Evolutionary conservation across 2,888 invertebrate species (phyloP), one percentile per base, ranked within the genome.

Genomic region (Neocrepidodera transversa): DNA sequence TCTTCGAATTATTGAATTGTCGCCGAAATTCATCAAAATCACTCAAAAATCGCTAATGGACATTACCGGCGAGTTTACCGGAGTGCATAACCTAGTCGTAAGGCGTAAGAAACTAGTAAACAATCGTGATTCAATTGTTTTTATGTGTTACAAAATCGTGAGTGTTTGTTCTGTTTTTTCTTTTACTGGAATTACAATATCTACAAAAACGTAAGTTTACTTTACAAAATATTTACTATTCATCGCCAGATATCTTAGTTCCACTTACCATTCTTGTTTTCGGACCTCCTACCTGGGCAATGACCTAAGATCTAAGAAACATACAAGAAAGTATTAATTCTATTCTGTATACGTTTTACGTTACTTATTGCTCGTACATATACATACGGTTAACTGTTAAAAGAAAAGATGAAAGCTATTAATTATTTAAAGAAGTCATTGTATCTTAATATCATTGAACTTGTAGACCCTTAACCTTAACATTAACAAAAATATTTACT

Each of bases 81-180:
- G 62, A 67, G 71, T 72, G 72, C 73, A 67, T 70, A 71, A 65
- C 65, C 66, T 67, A 69, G 63, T 63, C 10, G 67, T 68, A 66
- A 70, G 71, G 72, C 77, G 77, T 77, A 76, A 76, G 77, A 62
- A 67, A 68, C 62, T 68, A 60, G 54, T 48, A 13, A 42, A 14
- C 18, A 13, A 6, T 20, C 59, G 58, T 56, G 64, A 65, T 71
- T 64, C 72, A 71, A 71, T 73, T 70, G 71, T 74, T 74, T 73
- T 71, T 71, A 42, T 42, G 76, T 76, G 76, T 69, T 74, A 71
- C 72, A 71, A 75, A 76, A 76, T 76, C 73, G 75, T 75, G 74
- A 71, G 73, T 74, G 73, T 68, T 42, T 58, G 40, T 64, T 57
- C 55, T 61, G 55, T 61, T 57, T 42, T 18, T 13, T 18, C 10